phyloP scores from a whole-genome alignment of 92 coral and sea anemone species.

The Phenganax subtilis region DNA sequence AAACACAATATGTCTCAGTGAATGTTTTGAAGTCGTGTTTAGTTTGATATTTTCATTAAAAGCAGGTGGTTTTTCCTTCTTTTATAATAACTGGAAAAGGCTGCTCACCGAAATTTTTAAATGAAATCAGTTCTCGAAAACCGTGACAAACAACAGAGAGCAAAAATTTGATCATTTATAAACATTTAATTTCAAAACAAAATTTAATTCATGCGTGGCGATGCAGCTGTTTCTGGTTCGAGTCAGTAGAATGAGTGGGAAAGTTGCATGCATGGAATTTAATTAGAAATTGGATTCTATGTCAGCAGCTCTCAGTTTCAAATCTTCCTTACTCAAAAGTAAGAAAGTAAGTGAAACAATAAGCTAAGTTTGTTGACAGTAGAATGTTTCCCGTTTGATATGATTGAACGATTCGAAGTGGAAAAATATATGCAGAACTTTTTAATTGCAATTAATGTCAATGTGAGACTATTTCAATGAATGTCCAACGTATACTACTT shows the following conservation, averaged over 20 bases:
- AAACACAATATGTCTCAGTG: slow-evolving; percentile 11
- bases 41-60: slow-evolving; percentile 31
- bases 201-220: neutral
- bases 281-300: neutral
- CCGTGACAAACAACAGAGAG: neutral
- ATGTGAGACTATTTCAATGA: neutral
- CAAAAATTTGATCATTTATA: slow-evolving; percentile 22
- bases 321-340: slow-evolving; percentile 13
- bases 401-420: neutral
- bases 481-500: neutral
- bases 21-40: slow-evolving; percentile 4
- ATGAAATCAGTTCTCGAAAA: slow-evolving; percentile 25
- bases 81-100: slow-evolving; percentile 7
- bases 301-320: slow-evolving; percentile 16
- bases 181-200: slow-evolving; percentile 14
- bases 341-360: neutral
- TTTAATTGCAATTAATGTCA: neutral
- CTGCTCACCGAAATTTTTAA: neutral
- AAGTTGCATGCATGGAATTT: neutral
- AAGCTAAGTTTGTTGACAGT: neutral
- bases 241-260: slow-evolving; percentile 36
- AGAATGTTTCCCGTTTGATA: neutral
- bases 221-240: slow-evolving; percentile 29
- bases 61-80: neutral
- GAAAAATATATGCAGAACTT: neutral